Conservation (phyloP, 2,888 invertebrate genomes). For the Orchesellides sinensis region DNA sequence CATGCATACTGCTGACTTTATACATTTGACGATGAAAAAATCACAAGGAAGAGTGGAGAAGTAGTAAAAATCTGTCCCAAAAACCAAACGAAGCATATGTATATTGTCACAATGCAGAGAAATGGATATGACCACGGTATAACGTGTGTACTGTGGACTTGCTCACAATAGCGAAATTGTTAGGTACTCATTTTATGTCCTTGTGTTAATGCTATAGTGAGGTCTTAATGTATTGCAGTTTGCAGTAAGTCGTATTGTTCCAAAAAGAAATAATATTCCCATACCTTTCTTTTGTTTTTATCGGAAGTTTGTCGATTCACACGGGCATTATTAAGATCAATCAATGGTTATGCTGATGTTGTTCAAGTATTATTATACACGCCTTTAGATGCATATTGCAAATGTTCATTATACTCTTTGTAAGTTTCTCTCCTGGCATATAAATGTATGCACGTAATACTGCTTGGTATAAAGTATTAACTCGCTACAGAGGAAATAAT, state of each 20-base stretch:
- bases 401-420: too few relatives aligned
- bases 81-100: constrained; percentile 11
- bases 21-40: constrained; percentile 28
- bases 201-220: too few relatives aligned
- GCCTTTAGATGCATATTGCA: too few relatives aligned
- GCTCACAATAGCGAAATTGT: too few relatives aligned
- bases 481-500: constrained; percentile 5
- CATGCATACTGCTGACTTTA: constrained; percentile 26
- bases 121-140: constrained; percentile 12
- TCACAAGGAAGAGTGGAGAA: constrained; percentile 31
- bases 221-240: background rate
- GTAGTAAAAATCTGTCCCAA: constrained; percentile 31
- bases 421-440: too few relatives aligned
- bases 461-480: background rate
- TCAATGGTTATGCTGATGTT: constrained; percentile 41
- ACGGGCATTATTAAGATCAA: constrained; percentile 60
- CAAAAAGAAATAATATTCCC: background rate
- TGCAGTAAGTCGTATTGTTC: constrained; percentile 7
- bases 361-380: too few relatives aligned
- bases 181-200: too few relatives aligned
- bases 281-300: constrained; percentile 32
- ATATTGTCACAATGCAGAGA: background rate
- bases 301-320: constrained; percentile 51
- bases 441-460: constrained; percentile 3
- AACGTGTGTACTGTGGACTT: too few relatives aligned